Percentiles rank a stretch among this genome's conserved stretches.
These are phyloP conservation scores for Eospalax fontanierii DNA, from an alignment of 2,797 vertebrate genomes.

Conservation along the genomic window DNA sequence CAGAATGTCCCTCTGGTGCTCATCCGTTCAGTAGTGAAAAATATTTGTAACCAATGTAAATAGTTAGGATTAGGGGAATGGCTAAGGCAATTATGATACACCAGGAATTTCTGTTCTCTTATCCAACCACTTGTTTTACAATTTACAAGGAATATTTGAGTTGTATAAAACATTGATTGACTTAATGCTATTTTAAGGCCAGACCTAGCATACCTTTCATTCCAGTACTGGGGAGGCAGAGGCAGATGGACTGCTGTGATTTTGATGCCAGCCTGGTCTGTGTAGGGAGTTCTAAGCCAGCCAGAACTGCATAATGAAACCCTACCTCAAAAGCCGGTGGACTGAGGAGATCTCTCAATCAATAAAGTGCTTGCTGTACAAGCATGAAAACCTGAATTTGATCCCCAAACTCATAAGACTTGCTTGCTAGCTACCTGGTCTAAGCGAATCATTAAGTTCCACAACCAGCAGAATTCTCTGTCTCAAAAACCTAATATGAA, in stretches of 20 bases:
- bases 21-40: neutral
- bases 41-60: neutral
- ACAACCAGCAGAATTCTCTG: neutral
- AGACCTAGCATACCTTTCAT: neutral
- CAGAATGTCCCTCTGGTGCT: neutral
- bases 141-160: slow-evolving; percentile 15
- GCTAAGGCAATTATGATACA: neutral
- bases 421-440: neutral
- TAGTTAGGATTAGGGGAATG: neutral
- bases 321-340: no score
- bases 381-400: neutral
- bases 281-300: neutral
- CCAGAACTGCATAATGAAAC: neutral
- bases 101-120: neutral
- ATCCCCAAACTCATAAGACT: neutral
- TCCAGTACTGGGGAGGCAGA: neutral
- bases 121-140: neutral
- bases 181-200: neutral
- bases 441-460: neutral
- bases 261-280: neutral
- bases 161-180: neutral
- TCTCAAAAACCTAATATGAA: neutral
- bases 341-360: neutral
- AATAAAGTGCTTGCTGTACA: neutral
- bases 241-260: neutral